Conservation (phyloP, 1,140 invertebrate genomes). For the Drosophila ercepeae region DNA sequence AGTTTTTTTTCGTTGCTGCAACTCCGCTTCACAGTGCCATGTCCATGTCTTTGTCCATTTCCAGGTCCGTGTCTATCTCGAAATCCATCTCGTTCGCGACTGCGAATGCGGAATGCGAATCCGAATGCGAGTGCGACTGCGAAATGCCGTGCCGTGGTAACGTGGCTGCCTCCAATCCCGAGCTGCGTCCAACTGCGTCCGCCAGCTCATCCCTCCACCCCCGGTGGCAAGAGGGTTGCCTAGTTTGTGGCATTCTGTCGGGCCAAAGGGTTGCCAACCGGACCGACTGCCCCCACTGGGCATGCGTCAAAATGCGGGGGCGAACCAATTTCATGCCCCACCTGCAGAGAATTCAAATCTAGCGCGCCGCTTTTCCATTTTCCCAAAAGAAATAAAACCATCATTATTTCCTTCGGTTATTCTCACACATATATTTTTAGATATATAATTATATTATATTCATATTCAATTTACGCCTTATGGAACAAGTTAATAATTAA, state of each 20-base stretch:
- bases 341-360: background rate
- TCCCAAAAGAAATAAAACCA: background rate
- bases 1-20: background rate
- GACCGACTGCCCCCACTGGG: conserved; percentile 3
- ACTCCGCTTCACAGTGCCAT: background rate
- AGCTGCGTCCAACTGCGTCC: conserved; percentile 44
- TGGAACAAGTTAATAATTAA: conserved; percentile 28
- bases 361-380: no score
- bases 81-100: background rate
- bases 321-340: background rate
- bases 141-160: conserved; percentile 22
- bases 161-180: conserved; percentile 43
- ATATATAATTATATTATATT: conserved; percentile 37
- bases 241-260: background rate
- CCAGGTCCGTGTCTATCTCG: background rate
- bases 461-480: conserved; percentile 29
- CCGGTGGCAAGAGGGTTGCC: conserved; percentile 25
- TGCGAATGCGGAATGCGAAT: conserved; percentile 1
- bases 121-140: background rate
- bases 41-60: background rate
- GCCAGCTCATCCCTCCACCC: conserved; percentile 7
- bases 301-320: conserved; percentile 22
- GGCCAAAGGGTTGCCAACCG: conserved; percentile 22
- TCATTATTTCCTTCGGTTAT: conserved; percentile 3
- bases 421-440: conserved; percentile 5